A percentile compares a stretch with the other conserved stretches of the same genome.
Conservation (phyloP, 2,113 vertebrate species). For the Tychaedon coryphoeus region DNA sequence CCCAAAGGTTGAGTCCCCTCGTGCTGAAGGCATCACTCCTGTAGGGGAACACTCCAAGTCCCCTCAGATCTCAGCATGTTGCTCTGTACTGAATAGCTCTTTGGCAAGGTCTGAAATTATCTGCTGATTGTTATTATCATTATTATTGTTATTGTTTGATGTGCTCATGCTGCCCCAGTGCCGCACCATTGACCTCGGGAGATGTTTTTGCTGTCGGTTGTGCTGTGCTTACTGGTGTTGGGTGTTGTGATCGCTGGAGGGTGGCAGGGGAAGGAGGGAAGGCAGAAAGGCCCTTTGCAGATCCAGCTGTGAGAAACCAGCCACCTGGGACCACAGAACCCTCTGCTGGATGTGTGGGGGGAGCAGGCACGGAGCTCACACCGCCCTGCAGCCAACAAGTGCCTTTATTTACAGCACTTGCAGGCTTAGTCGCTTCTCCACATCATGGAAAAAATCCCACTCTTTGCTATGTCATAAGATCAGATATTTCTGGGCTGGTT, state of each 20-base stretch:
- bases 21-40: not conserved
- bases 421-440: not conserved
- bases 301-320: not conserved
- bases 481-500: not conserved
- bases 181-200: not conserved
- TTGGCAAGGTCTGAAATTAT: not conserved
- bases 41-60: not conserved
- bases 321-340: not conserved
- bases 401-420: constrained; percentile 34
- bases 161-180: not conserved
- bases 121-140: not conserved
- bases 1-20: not conserved
- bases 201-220: not conserved
- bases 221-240: not conserved
- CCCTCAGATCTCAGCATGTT: not conserved
- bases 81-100: not conserved
- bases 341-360: not conserved
- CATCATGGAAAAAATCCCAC: not conserved
- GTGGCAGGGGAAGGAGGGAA: not conserved
- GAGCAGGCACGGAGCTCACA: not conserved
- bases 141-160: not conserved
- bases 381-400: not conserved
- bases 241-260: not conserved
- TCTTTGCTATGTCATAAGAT: not conserved
- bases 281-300: not conserved